phyloP scores from a whole-genome alignment of 1,140 invertebrate genomes.

The Antheraea pernyi region DNA sequence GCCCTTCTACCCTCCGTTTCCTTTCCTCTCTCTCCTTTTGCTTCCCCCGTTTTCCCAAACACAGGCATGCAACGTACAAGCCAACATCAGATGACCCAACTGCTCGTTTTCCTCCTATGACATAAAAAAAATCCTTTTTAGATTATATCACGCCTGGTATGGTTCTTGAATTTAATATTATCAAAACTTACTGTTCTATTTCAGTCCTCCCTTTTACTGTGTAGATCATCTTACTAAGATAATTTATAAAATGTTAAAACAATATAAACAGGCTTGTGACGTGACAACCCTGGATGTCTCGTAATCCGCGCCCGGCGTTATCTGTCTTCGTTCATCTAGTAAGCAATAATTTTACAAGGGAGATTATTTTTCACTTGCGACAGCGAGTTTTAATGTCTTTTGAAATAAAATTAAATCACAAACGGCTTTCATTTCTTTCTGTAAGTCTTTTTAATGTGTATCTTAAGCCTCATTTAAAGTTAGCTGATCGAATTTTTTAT shows the following conservation, averaged over 20 bases:
- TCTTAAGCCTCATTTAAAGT: too few relatives aligned
- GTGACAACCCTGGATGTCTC: slow-evolving; percentile 24
- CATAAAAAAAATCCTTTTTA: too few relatives aligned
- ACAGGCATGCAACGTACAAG: too few relatives aligned
- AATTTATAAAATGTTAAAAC: neutral
- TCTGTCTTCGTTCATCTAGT: slow-evolving; percentile 55
- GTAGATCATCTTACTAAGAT: neutral
- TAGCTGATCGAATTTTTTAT: too few relatives aligned
- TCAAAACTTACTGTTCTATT: neutral
- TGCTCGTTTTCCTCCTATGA: too few relatives aligned
- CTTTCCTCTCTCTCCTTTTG: too few relatives aligned
- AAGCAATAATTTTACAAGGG: slow-evolving; percentile 51
- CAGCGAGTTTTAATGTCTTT: slow-evolving; percentile 60
- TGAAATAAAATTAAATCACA: slow-evolving; percentile 53
- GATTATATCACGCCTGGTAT: too few relatives aligned
- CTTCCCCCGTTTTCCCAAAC: too few relatives aligned
- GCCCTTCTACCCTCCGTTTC: too few relatives aligned
- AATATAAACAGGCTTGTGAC: neutral
- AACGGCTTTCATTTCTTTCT: slow-evolving; percentile 34
- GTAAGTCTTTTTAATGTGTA: slow-evolving; percentile 18
- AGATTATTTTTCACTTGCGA: slow-evolving; percentile 62
- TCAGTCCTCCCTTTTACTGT: neutral
- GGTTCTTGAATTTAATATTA: too few relatives aligned
- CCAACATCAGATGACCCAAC: too few relatives aligned
- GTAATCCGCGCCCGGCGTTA: slow-evolving; percentile 41